A percentile compares a stretch with the other conserved stretches of the same genome.
Conservation (phyloP, 2,888 invertebrate genomes). For the Tiliacea citrago region DNA sequence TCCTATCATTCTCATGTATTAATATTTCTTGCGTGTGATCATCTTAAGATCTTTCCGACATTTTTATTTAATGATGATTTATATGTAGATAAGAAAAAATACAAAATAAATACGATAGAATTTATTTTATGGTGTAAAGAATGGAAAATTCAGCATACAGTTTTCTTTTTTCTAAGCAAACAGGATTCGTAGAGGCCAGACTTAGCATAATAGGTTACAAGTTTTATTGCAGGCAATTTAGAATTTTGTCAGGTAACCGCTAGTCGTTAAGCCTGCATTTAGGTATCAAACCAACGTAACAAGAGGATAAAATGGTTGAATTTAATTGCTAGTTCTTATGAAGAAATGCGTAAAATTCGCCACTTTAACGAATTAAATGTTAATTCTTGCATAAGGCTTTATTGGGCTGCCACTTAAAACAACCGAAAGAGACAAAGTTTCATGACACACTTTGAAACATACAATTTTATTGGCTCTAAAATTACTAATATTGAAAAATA, state of each 20-base stretch:
- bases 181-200: constrained; percentile 54
- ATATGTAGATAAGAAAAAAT: background rate
- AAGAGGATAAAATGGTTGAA: constrained; percentile 40
- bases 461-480: background rate
- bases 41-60: constrained; percentile 52
- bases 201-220: constrained; percentile 35
- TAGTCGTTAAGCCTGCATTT: constrained; percentile 46
- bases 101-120: background rate
- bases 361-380: background rate
- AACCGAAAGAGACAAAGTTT: background rate
- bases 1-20: constrained; percentile 41
- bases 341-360: background rate
- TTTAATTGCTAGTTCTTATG: constrained; percentile 35
- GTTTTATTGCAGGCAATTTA: constrained; percentile 61
- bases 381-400: background rate
- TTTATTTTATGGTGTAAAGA: background rate
- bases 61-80: constrained; percentile 35
- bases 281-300: constrained; percentile 25
- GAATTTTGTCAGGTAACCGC: constrained; percentile 54
- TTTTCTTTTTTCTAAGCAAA: constrained; percentile 47
- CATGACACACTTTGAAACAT: constrained; percentile 14
- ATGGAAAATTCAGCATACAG: constrained; percentile 27
- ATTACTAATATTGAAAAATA: too few relatives aligned
- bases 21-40: constrained; percentile 53
- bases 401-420: background rate